phyloP scores from a whole-genome alignment of 2,113 vertebrate species.

The Bombycilla garrulus region DNA sequence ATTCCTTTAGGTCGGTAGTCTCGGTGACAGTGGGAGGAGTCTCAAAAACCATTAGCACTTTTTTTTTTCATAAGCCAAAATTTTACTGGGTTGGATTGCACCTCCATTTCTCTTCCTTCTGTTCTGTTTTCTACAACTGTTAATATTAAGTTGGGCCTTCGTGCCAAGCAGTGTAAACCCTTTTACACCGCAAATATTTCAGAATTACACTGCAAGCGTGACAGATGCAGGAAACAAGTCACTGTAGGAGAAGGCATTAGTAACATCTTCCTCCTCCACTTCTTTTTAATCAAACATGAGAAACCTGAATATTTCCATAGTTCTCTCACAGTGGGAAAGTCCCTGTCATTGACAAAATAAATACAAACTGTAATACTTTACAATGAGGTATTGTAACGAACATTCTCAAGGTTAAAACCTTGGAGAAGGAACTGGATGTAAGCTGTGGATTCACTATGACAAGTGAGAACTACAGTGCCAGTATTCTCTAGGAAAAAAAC shows the following conservation, averaged over 20 bases:
- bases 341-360: not conserved
- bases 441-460: not conserved
- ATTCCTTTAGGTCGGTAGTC: not conserved
- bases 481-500: not conserved
- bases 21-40: not conserved
- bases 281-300: not conserved
- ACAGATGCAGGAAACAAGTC: not conserved
- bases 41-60: not conserved
- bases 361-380: not conserved
- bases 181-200: not conserved
- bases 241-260: not conserved
- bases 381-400: not conserved
- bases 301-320: not conserved
- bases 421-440: not conserved
- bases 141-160: not conserved
- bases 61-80: not conserved
- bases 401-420: not conserved
- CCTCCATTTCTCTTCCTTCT: not conserved
- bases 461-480: not conserved
- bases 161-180: not conserved
- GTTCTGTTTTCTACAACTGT: not conserved
- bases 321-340: not conserved
- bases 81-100: not conserved
- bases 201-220: not conserved
- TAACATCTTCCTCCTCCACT: not conserved